A percentile compares a stretch with the other conserved stretches of the same genome.
These are phyloP conservation scores for Meiosimyza decipiens DNA, from an alignment of 2,888 invertebrate species.

Conservation along the genomic window DNA sequence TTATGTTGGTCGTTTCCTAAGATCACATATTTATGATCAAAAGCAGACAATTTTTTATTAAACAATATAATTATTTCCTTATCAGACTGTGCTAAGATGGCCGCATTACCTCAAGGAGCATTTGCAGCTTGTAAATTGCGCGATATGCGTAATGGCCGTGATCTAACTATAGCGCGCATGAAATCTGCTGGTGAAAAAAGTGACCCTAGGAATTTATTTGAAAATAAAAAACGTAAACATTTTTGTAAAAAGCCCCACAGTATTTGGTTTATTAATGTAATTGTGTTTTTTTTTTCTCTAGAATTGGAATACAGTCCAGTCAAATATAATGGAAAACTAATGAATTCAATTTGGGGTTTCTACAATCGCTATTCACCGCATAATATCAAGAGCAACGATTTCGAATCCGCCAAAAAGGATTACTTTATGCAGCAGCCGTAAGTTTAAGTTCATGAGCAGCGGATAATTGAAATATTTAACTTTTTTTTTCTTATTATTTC, in stretches of 20 bases:
- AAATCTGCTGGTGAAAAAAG: constrained; percentile 63
- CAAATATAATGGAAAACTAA: constrained; percentile 86
- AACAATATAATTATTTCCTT: neutral
- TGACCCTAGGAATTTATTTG: constrained; percentile 52
- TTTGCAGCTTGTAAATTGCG: constrained; percentile 79
- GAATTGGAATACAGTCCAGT: constrained; percentile 75
- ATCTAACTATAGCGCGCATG: constrained; percentile 71
- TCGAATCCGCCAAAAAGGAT: constrained; percentile 54
- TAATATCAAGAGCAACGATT: constrained; percentile 84
- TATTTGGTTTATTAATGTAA: neutral
- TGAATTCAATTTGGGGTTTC: constrained; percentile 93
- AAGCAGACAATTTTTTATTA: no score
- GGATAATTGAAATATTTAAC: neutral
- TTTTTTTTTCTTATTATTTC: constrained; percentile 29
- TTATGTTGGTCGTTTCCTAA: no score
- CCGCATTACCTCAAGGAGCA: constrained; percentile 81
- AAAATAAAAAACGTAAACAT: constrained; percentile 60
- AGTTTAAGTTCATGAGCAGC: constrained; percentile 41
- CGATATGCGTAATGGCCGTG: constrained; percentile 59
- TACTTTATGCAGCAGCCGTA: constrained; percentile 57
- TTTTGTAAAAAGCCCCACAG: neutral
- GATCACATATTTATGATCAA: no score
- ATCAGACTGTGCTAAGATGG: constrained; percentile 69
- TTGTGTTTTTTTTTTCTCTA: constrained; percentile 62
- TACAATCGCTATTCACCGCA: constrained; percentile 91